These are phyloP conservation scores for Panthera tigris DNA, from an alignment of 2,113 vertebrate genomes.

Conservation along the genomic window DNA sequence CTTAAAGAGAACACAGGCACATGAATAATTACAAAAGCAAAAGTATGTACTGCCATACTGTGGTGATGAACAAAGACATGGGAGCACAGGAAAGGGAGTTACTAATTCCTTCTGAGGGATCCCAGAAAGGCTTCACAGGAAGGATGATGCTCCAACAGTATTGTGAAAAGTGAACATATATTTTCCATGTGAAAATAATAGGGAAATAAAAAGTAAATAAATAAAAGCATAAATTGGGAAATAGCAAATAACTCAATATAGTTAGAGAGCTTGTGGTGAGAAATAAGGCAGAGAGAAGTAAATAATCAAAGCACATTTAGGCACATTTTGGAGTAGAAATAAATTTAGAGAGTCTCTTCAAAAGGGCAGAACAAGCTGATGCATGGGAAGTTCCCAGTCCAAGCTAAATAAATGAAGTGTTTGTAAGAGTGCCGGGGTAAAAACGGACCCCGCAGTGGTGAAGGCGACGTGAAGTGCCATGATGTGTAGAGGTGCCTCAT, in stretches of 20 bases:
- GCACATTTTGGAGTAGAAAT: background rate
- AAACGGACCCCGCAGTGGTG: background rate
- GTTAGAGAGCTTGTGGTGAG: background rate
- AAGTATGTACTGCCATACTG: background rate
- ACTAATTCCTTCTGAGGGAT: no score
- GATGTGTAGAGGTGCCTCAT: background rate
- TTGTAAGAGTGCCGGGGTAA: background rate
- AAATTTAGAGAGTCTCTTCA: background rate
- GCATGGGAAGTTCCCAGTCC: no score
- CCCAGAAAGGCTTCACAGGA: background rate
- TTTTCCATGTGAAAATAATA: background rate
- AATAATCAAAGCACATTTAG: background rate
- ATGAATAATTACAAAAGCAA: background rate
- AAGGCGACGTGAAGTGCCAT: background rate
- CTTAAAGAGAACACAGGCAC: background rate
- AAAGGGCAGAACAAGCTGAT: background rate
- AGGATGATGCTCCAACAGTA: background rate
- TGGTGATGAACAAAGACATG: background rate
- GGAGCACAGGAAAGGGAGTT: background rate
- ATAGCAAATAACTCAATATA: background rate
- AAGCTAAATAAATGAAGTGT: background rate
- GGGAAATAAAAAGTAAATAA: background rate
- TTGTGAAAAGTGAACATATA: background rate
- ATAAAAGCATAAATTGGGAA: background rate
- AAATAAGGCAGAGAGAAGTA: background rate